Conservation (phyloP, 2,888 invertebrate genomes). For the Scaptomyza reducta region DNA sequence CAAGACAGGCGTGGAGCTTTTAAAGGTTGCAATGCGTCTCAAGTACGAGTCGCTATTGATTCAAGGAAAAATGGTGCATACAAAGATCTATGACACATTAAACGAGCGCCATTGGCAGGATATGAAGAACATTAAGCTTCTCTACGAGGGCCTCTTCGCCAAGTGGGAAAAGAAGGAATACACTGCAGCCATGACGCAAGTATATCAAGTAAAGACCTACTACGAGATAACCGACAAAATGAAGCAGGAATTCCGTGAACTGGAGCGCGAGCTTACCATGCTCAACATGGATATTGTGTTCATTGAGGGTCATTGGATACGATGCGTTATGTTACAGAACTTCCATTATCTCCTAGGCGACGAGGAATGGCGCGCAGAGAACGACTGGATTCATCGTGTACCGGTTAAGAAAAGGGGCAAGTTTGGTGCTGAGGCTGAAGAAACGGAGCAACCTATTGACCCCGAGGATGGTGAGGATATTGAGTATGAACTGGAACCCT, state of each 20-base stretch:
- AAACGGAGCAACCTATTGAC: not conserved
- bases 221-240: slow-evolving; percentile 81
- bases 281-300: slow-evolving; percentile 83
- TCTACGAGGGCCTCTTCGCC: slow-evolving; percentile 79
- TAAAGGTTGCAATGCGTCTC: slow-evolving; percentile 80
- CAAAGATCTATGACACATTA: slow-evolving; percentile 79
- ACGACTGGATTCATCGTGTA: slow-evolving; percentile 83
- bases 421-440: slow-evolving; percentile 53
- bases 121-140: slow-evolving; percentile 67
- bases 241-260: slow-evolving; percentile 64
- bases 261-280: slow-evolving; percentile 71
- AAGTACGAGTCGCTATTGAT: slow-evolving; percentile 83
- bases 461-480: slow-evolving; percentile 54
- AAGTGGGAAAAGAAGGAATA: slow-evolving; percentile 83
- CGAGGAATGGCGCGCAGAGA: slow-evolving; percentile 80
- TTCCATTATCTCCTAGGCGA: slow-evolving; percentile 83
- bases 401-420: slow-evolving; percentile 42
- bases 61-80: slow-evolving; percentile 81
- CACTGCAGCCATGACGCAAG: slow-evolving; percentile 79
- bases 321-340: slow-evolving; percentile 82
- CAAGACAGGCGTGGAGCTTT: slow-evolving; percentile 71
- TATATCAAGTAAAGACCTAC: slow-evolving; percentile 80
- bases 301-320: slow-evolving; percentile 82
- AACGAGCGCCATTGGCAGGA: slow-evolving; percentile 78
- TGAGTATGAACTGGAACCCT: slow-evolving; percentile 77